phyloP scores from a whole-genome alignment of 2,888 invertebrate species.

The Phragmatobia fuliginosa region DNA sequence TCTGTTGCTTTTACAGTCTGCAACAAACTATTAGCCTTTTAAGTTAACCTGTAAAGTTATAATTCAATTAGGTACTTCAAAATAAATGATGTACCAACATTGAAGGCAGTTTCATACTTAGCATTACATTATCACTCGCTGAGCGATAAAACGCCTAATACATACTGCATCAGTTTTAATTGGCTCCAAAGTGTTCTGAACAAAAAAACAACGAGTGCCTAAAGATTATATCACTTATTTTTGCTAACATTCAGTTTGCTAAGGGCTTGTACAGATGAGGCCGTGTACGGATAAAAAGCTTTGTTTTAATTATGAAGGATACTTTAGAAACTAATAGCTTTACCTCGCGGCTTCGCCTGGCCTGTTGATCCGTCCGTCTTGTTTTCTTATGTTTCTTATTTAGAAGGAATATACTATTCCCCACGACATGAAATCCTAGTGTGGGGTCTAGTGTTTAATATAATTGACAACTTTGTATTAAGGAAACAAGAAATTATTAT shows the following conservation, averaged over 20 bases:
- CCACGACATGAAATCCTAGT: too few relatives aligned
- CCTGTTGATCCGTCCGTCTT: too few relatives aligned
- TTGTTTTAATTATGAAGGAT: not conserved
- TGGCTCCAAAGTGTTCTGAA: constrained; percentile 35
- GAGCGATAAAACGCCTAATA: constrained; percentile 44
- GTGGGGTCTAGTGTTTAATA: too few relatives aligned
- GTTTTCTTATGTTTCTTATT: too few relatives aligned
- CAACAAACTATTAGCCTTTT: not conserved
- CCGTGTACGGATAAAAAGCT: not conserved
- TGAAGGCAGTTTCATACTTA: constrained; percentile 34
- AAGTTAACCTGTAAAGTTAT: not conserved
- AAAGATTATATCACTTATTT: constrained; percentile 25
- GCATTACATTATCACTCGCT: constrained; percentile 34
- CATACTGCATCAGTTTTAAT: constrained; percentile 40
- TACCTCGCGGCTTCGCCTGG: not conserved
- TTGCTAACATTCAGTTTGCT: constrained; percentile 15
- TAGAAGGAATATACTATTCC: too few relatives aligned
- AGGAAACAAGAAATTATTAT: too few relatives aligned
- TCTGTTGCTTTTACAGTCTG: not conserved
- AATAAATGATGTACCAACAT: constrained; percentile 17
- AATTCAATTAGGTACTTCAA: not conserved
- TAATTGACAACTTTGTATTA: too few relatives aligned
- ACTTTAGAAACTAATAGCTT: not conserved
- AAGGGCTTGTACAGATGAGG: not conserved
- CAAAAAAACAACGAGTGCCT: constrained; percentile 46